Conservation (phyloP, 2,113 vertebrate genomes). For the Prietella phreatophila region DNA sequence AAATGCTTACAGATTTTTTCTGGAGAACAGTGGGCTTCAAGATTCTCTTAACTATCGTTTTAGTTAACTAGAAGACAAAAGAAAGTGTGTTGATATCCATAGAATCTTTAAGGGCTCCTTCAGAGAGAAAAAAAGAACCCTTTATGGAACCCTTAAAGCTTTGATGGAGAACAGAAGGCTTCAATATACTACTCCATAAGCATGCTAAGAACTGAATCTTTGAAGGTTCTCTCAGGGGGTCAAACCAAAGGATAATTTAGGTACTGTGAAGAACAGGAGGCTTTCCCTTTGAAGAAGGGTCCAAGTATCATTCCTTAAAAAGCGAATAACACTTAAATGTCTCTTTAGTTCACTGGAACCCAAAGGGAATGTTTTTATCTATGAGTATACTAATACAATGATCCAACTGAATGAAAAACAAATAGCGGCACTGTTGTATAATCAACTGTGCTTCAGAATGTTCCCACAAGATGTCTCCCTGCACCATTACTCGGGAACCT, state of each 20-base stretch:
- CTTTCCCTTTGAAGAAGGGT: neutral
- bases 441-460: slow-evolving; percentile 9
- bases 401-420: neutral
- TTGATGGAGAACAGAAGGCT: neutral
- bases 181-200: neutral
- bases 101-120: neutral
- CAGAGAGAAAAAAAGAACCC: neutral
- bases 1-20: neutral
- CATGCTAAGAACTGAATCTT: neutral
- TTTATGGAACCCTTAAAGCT: neutral
- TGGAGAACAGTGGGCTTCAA: neutral
- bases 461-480: slow-evolving; percentile 63
- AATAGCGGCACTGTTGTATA: neutral
- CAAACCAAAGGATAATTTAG: neutral
- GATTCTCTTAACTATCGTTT: neutral
- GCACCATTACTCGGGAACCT: slow-evolving; percentile 35
- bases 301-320: neutral
- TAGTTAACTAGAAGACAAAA: neutral
- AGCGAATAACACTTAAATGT: neutral
- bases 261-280: neutral
- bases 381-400: neutral
- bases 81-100: neutral
- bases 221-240: neutral
- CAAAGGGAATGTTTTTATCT: neutral
- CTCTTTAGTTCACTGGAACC: neutral